These are phyloP conservation scores for Lycaena phlaeas DNA, from an alignment of 2,888 invertebrate genomes.

Conservation along the genomic window DNA sequence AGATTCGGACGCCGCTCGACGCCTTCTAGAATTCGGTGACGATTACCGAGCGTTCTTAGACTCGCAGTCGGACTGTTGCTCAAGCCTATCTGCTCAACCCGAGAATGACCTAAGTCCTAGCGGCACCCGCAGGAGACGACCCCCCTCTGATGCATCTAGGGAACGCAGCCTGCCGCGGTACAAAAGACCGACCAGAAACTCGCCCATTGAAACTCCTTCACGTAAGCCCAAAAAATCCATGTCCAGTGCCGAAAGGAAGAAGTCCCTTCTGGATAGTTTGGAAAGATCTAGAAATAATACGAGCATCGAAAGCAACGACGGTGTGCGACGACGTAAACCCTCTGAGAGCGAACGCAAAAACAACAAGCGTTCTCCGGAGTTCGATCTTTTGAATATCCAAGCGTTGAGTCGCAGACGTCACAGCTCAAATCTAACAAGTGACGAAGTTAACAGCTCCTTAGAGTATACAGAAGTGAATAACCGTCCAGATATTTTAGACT, in stretches of 20 bases:
- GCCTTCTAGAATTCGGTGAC: conserved; percentile 89
- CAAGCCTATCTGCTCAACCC: conserved; percentile 80
- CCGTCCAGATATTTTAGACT: conserved; percentile 62
- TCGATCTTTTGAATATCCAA: conserved; percentile 57
- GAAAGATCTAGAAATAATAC: conserved; percentile 63
- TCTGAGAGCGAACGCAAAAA: conserved; percentile 52
- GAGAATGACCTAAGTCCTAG: conserved; percentile 52
- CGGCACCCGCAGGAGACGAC: conserved; percentile 47
- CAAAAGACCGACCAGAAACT: conserved; percentile 49
- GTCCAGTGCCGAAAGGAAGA: conserved; percentile 67
- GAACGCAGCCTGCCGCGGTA: conserved; percentile 49
- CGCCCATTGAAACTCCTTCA: conserved; percentile 50
- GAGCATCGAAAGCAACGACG: conserved; percentile 62
- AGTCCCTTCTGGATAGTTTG: conserved; percentile 57
- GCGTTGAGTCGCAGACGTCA: conserved; percentile 54
- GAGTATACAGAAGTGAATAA: conserved; percentile 66
- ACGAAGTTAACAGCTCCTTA: conserved; percentile 61
- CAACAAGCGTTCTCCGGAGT: conserved; percentile 59
- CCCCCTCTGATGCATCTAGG: conserved; percentile 50
- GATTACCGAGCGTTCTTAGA: conserved; percentile 92
- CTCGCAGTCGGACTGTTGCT: conserved; percentile 91
- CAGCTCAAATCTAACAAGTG: conserved; percentile 64
- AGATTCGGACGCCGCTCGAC: conserved; percentile 88
- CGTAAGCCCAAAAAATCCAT: conserved; percentile 64
- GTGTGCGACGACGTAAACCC: conserved; percentile 47